Percentiles rank a stretch among this genome's conserved stretches.
These are phyloP conservation scores for Congeria kusceri DNA, from an alignment of 2,888 invertebrate species.

Conservation along the genomic window DNA sequence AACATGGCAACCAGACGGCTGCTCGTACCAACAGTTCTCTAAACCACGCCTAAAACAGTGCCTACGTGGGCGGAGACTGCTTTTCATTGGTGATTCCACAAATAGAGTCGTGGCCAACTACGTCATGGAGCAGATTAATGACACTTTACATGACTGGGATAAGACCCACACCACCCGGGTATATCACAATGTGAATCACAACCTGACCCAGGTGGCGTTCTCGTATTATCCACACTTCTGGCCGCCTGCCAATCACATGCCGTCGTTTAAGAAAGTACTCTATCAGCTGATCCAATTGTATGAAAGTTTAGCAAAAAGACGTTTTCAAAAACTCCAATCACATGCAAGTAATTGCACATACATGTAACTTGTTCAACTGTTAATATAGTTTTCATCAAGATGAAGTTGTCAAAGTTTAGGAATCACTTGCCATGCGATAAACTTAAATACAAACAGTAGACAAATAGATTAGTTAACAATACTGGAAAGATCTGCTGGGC, in stretches of 20 bases:
- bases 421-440: too few relatives aligned
- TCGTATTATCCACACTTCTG: slow-evolving; percentile 87
- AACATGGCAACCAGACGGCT: slow-evolving; percentile 85
- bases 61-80: slow-evolving; percentile 78
- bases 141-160: slow-evolving; percentile 85
- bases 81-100: slow-evolving; percentile 87
- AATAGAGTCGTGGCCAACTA: slow-evolving; percentile 87
- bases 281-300: slow-evolving; percentile 85
- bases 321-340: too few relatives aligned
- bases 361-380: too few relatives aligned
- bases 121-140: slow-evolving; percentile 86
- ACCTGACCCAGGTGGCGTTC: slow-evolving; percentile 85
- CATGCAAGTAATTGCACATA: too few relatives aligned
- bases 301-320: too few relatives aligned
- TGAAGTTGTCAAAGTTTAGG: too few relatives aligned
- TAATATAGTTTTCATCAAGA: too few relatives aligned
- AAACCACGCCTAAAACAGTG: slow-evolving; percentile 81
- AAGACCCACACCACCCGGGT: slow-evolving; percentile 86
- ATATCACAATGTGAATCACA: slow-evolving; percentile 84
- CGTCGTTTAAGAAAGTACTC: slow-evolving; percentile 86
- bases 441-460: too few relatives aligned
- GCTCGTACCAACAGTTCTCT: slow-evolving; percentile 79
- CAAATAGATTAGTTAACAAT: too few relatives aligned
- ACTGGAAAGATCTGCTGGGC: too few relatives aligned
- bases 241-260: slow-evolving; percentile 84